Evolutionary conservation across 2,888 invertebrate species (phyloP), one percentile per base, ranked within the genome.

Genomic region (Mimas tiliae): DNA sequence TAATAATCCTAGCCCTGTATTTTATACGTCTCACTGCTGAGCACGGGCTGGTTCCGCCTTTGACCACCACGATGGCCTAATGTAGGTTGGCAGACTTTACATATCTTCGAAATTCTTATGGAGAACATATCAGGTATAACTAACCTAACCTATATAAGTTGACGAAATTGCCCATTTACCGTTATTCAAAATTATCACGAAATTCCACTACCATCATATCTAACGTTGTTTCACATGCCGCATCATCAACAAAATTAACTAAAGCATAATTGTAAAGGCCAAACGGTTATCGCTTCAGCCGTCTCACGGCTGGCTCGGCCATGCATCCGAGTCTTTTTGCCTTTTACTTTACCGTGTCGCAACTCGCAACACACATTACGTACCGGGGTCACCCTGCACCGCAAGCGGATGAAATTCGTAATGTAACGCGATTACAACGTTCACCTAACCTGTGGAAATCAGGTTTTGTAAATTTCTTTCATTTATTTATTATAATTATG

Each of bases 311-410:
- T 52, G 52, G 70, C 68, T 70, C 76, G 80, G 78, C 81, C 79
- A 82, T 84, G 80, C 80, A 79, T 81, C 79, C 73, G 70, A 75
- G 79, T 85, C 87, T 85, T 82, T 86, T 86, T 85, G 74, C 80
- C 81, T 77, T 68, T 74, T 74, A 73, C 74, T 85, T 80, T 78
- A 68, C 73, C 78, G 74, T 80, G 79, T 80, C 72, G 76, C 83
- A 77, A 81, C 81, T 80, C 71, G 76, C 83, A 77, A 81, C 81
- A 72, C 70, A 74, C 72, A 71, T 75, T 66, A 69, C 72, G 65
- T 69, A 72, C 72, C 82, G 85, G 86, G 88, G 88, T 87, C 87
- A 85, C 77, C 69, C 75, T 75, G 74, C 75, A 74, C 76, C 78
- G 78, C 74, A 80, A 84, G 77, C 79, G 81, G 77, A 81, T 80